Conservation (phyloP, 64 coral and sea anemone genomes). For the Trachythela sp. region DNA sequence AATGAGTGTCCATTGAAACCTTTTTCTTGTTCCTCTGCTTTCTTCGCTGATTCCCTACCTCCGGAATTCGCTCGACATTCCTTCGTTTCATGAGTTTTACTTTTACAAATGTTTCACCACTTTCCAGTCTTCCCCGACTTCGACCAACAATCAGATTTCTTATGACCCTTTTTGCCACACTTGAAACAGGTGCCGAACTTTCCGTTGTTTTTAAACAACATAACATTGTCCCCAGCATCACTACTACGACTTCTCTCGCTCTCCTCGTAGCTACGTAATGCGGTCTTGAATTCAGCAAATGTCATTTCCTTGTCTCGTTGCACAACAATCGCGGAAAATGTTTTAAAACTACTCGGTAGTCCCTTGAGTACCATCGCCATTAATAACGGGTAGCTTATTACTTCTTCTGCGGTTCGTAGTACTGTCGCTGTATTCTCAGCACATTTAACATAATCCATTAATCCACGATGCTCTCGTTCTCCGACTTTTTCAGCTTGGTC, state of each 20-base stretch:
- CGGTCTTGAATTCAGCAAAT: too few relatives aligned
- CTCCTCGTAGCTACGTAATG: background rate
- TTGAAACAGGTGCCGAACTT: conserved; percentile 9
- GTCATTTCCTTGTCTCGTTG: background rate
- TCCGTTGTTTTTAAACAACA: background rate
- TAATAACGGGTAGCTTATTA: background rate
- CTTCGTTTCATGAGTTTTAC: conserved; percentile 16
- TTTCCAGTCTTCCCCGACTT: background rate
- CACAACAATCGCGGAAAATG: background rate
- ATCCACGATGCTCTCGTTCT: background rate
- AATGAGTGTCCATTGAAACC: background rate
- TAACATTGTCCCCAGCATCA: background rate
- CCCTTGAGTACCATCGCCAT: background rate
- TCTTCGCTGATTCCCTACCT: background rate
- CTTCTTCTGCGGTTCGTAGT: background rate
- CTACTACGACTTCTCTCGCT: background rate
- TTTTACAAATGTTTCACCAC: conserved; percentile 9
- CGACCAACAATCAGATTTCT: background rate
- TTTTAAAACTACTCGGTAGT: background rate
- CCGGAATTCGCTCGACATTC: background rate
- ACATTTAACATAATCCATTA: background rate
- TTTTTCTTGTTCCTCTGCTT: background rate
- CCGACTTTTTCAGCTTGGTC: background rate
- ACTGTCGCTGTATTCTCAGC: background rate
- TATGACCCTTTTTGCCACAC: background rate